Evolutionary conservation across 1,140 invertebrate species (phyloP).

Genomic region (Agrilus planipennis): DNA sequence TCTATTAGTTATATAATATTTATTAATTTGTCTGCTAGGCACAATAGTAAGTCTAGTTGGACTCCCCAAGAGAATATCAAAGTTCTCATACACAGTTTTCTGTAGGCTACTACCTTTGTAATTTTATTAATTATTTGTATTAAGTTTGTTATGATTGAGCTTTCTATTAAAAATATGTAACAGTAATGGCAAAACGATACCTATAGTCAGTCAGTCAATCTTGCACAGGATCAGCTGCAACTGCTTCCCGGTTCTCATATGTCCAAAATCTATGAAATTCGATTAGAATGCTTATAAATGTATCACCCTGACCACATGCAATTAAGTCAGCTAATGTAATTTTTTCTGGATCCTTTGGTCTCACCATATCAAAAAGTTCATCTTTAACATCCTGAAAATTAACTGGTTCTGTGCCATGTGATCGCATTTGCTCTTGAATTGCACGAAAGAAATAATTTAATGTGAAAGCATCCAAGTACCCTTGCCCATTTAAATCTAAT

Average conservation of each 20-base stretch:
- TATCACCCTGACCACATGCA: slow-evolving; percentile 75
- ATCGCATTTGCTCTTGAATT: slow-evolving; percentile 80
- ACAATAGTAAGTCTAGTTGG: too few species aligned
- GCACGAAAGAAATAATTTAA: slow-evolving; percentile 90
- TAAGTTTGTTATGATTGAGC: too few species aligned
- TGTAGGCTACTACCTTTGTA: too few species aligned
- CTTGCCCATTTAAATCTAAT: slow-evolving; percentile 78
- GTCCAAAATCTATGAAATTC: slow-evolving; percentile 95
- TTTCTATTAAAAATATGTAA: too few species aligned
- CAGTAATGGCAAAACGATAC: too few species aligned
- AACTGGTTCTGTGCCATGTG: slow-evolving; percentile 73
- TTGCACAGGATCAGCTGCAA: slow-evolving; percentile 43
- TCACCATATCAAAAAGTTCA: slow-evolving; percentile 97
- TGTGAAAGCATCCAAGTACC: slow-evolving; percentile 81
- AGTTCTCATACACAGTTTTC: too few species aligned
- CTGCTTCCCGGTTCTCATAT: slow-evolving; percentile 83
- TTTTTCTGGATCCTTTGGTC: slow-evolving; percentile 68
- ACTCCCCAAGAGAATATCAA: too few species aligned
- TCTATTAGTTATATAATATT: too few species aligned
- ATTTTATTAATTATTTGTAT: too few species aligned
- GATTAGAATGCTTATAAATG: slow-evolving; percentile 86
- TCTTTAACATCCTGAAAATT: slow-evolving; percentile 92
- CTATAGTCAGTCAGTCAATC: too few species aligned
- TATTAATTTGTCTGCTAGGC: too few species aligned
- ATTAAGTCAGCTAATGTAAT: slow-evolving; percentile 83